A percentile compares a stretch with the other conserved stretches of the same genome.
Conservation (phyloP, 2,888 invertebrate genomes). For the Ischnus inquisitorius region DNA sequence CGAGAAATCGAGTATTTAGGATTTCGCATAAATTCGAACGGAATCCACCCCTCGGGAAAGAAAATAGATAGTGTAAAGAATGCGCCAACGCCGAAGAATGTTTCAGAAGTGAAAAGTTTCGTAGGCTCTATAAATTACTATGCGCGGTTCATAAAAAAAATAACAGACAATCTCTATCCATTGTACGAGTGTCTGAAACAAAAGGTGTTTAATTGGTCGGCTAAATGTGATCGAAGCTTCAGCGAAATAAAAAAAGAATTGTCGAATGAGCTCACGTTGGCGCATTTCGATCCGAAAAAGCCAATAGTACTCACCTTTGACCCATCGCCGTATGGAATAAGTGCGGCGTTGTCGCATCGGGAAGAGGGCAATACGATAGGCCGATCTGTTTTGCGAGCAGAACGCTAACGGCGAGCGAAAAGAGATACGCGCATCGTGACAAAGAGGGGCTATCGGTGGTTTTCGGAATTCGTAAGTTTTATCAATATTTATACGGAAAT, state of each 20-base stretch:
- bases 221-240: slow-evolving; percentile 72
- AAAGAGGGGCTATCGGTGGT: slow-evolving; percentile 24
- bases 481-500: slow-evolving; percentile 82
- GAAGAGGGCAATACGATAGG: slow-evolving; percentile 74
- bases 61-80: slow-evolving; percentile 13
- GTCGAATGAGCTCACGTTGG: slow-evolving; percentile 46
- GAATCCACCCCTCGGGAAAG: not conserved
- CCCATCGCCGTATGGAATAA: slow-evolving; percentile 73
- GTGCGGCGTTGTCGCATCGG: slow-evolving; percentile 74
- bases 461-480: slow-evolving; percentile 75
- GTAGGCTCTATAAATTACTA: not conserved
- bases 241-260: slow-evolving; percentile 68
- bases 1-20: slow-evolving; percentile 14
- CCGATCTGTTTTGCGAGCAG: slow-evolving; percentile 78
- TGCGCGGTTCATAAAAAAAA: not conserved
- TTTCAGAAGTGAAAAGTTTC: not conserved
- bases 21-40: slow-evolving; percentile 6
- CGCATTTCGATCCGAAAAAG: slow-evolving; percentile 63
- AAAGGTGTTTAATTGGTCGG: slow-evolving; percentile 69
- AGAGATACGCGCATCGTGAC: slow-evolving; percentile 69
- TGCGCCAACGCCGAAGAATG: slow-evolving; percentile 54
- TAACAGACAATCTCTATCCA: slow-evolving; percentile 7
- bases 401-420: slow-evolving; percentile 73
- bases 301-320: slow-evolving; percentile 67
- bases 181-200: slow-evolving; percentile 24